Percentiles rank a stretch among this genome's conserved stretches.
Evolutionary conservation across 2,888 invertebrate species (phyloP).

Genomic region (Celastrina argiolus): DNA sequence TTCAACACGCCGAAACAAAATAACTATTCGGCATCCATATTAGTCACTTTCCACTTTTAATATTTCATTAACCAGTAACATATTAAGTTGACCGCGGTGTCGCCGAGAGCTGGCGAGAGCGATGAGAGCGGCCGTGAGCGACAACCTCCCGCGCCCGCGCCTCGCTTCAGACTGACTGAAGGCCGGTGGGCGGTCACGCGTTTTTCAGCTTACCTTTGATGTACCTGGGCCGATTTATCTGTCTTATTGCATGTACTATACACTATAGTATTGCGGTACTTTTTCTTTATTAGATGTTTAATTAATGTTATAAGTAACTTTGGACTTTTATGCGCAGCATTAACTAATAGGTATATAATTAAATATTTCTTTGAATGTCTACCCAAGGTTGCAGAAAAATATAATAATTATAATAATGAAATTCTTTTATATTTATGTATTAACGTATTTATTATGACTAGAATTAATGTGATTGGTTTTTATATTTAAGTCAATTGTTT

Average conservation of each 20-base stretch:
- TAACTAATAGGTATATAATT: no score
- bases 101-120: constrained; percentile 38
- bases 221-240: constrained; percentile 34
- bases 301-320: background rate
- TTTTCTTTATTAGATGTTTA: background rate
- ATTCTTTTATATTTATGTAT: no score
- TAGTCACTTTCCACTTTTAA: constrained; percentile 52
- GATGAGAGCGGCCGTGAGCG: constrained; percentile 38
- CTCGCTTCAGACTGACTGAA: constrained; percentile 49
- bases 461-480: no score
- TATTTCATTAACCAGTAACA: constrained; percentile 46
- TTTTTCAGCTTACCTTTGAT: constrained; percentile 37
- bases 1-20: constrained; percentile 44
- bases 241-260: constrained; percentile 26
- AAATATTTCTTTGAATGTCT: no score
- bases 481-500: no score
- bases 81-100: constrained; percentile 55
- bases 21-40: constrained; percentile 44
- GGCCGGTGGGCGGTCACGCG: constrained; percentile 40
- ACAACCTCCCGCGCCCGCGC: constrained; percentile 42
- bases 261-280: background rate
- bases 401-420: no score
- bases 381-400: no score
- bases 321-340: no score
- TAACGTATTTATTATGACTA: no score